Evolutionary conservation across 2,113 vertebrate genomes (phyloP).

Genomic region (Odontophorus gujanensis): DNA sequence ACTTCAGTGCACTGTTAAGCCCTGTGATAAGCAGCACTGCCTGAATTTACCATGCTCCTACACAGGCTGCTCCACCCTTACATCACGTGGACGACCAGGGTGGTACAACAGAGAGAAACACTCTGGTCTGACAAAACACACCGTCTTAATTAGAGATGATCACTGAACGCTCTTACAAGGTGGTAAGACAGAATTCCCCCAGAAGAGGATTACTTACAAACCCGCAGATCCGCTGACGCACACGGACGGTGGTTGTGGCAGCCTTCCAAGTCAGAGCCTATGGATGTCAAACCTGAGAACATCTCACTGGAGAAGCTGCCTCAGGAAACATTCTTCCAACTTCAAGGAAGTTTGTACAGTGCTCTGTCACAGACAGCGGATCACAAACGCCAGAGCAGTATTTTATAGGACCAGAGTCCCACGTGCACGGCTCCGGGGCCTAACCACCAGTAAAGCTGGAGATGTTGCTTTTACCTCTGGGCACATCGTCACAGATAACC

Average conservation of each 20-base stretch:
- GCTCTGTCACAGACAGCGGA: not conserved
- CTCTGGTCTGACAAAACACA: not conserved
- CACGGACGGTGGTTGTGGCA: accelerated
- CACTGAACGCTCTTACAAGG: not conserved
- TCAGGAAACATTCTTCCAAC: not conserved
- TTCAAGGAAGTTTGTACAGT: not conserved
- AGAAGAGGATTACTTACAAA: not conserved
- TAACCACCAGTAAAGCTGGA: accelerated
- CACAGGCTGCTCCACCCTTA: not conserved
- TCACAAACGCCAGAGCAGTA: not conserved
- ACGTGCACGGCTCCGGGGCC: accelerated
- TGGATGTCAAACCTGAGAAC: not conserved
- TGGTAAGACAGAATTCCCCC: not conserved
- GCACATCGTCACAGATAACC: not conserved
- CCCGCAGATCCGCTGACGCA: accelerated
- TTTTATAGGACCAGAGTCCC: not conserved
- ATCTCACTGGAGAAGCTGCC: not conserved
- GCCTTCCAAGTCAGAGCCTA: accelerated
- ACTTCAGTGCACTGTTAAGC: not conserved
- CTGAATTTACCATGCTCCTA: not conserved
- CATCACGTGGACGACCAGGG: not conserved
- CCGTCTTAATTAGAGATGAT: not conserved
- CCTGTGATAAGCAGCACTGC: not conserved
- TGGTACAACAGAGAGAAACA: not conserved
- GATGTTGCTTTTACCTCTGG: not conserved